Base-by-base conservation (phyloP, 2,113 vertebrate species). In the Lota lota region DNA sequence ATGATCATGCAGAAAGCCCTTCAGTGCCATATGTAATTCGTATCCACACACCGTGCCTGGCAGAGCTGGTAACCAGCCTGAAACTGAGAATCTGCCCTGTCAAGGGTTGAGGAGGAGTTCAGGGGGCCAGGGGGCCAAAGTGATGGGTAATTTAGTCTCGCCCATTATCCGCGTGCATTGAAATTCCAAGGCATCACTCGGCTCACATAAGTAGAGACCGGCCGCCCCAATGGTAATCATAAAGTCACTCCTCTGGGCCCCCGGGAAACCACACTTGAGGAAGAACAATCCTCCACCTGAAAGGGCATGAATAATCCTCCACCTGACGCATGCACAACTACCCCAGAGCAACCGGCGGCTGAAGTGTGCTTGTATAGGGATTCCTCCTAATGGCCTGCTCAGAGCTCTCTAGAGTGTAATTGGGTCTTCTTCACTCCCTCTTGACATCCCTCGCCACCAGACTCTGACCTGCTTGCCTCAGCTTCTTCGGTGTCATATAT, bases 401-500 rank as follows among this genome's bases (percentile, higher is more conserved):
- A 14, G 40, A 1, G 40, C 6, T 8, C 28, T 33, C 28, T 10
- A 53, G 56, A 78, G 50, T 66, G 58, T 54, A 16, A 64, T 61
- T 72, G 53, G 61, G 22, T 56, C 68, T 70, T n/a, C 36, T 75
- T 47, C 40, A 47, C 40, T 14, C 57, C 22, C 20, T 22, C 22
- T 74, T 22, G 68, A 56, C 57, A 66, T 57, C n/a, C 2, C 4
- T 16, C 11, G 60, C 54, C 63, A 61, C 67, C 70, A 73, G 75
- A 77, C 64, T 47, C 17, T 85, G 77, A 75, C 74, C 72, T 75
- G 68, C 14, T 78, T 79, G 72, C 63, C 73, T 17, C 18, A 28
- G 79, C 75, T n/a, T 56, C 5, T 74, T 69, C 54, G 78, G 81
- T 79, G 78, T 87, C 66, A 69, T 28, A 68, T 86, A 86, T 83